Evolutionary conservation across 2,888 invertebrate genomes (phyloP).

Genomic region (Tinea trinotella): DNA sequence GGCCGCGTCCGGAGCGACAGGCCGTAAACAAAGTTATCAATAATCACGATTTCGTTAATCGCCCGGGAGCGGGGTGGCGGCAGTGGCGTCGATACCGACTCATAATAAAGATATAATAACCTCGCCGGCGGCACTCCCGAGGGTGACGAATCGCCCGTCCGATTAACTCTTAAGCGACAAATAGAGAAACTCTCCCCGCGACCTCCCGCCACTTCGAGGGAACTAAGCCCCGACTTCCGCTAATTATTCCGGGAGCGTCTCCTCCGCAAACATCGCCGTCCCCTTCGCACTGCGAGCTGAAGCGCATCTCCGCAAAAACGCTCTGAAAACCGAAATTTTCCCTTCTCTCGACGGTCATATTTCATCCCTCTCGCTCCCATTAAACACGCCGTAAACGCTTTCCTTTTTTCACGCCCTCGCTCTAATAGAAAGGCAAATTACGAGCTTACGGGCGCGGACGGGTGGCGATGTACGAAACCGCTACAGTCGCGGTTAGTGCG

Average conservation of each 20-base stretch:
- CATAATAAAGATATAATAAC: slow-evolving; percentile 67
- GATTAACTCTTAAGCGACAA: slow-evolving; percentile 73
- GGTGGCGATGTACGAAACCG: slow-evolving; percentile 71
- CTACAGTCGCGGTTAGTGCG: slow-evolving; percentile 45
- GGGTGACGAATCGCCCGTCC: slow-evolving; percentile 70
- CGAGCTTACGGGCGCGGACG: slow-evolving; percentile 73
- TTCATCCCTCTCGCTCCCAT: slow-evolving; percentile 72
- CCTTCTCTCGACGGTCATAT: slow-evolving; percentile 66
- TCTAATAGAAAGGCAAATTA: slow-evolving; percentile 73
- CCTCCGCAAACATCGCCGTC: slow-evolving; percentile 46
- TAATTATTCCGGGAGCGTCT: slow-evolving; percentile 64
- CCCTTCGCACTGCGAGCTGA: slow-evolving; percentile 58
- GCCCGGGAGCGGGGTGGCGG: slow-evolving; percentile 37
- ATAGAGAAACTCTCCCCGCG: slow-evolving; percentile 66
- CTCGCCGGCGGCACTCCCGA: slow-evolving; percentile 54
- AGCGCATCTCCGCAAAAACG: slow-evolving; percentile 71
- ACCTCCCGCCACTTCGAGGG: slow-evolving; percentile 35
- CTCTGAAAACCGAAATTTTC: slow-evolving; percentile 70
- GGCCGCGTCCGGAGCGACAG: slow-evolving; percentile 22
- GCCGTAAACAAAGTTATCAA: slow-evolving; percentile 59
- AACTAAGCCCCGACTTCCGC: slow-evolving; percentile 70
- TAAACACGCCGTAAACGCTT: slow-evolving; percentile 73
- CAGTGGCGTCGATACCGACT: slow-evolving; percentile 41
- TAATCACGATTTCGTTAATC: slow-evolving; percentile 63
- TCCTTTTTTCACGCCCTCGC: slow-evolving; percentile 73